Base-by-base conservation (phyloP, 2,113 vertebrate genomes). In the Halcyon malimbica region DNA sequence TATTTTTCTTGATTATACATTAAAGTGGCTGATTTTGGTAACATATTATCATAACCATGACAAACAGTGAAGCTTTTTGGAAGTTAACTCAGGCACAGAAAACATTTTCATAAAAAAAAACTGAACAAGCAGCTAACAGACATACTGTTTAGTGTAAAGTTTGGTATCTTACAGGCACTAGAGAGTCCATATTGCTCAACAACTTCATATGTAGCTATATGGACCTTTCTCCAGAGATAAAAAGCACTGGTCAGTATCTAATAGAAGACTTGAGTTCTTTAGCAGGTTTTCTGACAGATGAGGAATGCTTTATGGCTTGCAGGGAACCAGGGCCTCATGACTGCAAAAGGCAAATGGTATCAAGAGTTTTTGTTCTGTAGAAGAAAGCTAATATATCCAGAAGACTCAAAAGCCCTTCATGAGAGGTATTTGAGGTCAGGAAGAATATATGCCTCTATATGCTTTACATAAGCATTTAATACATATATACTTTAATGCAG, bases 1-100 rank as follows among this genome's bases (percentile, higher is more conserved):
- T 97, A 96, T 95, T 96, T 95, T 89, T 92, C 74, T 89, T 94
- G 48, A 89, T 87, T 44, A 73, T 94, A 96, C 94, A 95, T 89
- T 77, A 64, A 89, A 71, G 90, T 50, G 15, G 42, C 44, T 56
- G 65, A 91, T 62, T 89, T 65, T 59, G 17, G 31, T 92, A 92
- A 93, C 92, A 95, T 81, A 93, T 87, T 70, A 44, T 73, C n/a
- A 73, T 70, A 90, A 84, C 46, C 44, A 44, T 76, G 79, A 87
- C 71, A 94, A 35, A 90, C 64, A 83, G 59, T 70, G 51, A 90
- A 91, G 33, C 48, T 84, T 74, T 69, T 41, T 46, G 83, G 75
- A 86, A 89, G 31, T 44, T 60, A 93, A 87, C 11, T 64, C 13
- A 4, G 64, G 44, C 81, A 65, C 78, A 84, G 69, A 65, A 90